A percentile compares a stretch with the other conserved stretches of the same genome.
Conservation (phyloP, 2,113 vertebrate species). For the Fulmarus glacialis region DNA sequence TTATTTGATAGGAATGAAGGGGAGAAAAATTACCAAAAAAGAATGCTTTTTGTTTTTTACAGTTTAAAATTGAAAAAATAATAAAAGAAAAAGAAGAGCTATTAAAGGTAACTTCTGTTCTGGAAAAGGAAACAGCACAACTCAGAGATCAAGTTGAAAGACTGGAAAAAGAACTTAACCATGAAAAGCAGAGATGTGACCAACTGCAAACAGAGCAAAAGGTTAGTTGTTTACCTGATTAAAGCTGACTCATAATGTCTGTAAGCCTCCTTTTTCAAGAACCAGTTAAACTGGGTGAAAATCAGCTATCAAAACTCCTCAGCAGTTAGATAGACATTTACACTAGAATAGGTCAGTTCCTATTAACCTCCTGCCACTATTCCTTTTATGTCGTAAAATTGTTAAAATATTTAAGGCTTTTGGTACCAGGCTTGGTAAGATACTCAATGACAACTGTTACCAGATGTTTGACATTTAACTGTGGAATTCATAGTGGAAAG, state of each 20-base stretch:
- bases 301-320: slow-evolving; percentile 32
- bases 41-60: background rate
- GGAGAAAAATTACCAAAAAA: background rate
- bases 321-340: slow-evolving; percentile 48
- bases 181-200: slow-evolving; percentile 83
- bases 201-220: slow-evolving; percentile 86
- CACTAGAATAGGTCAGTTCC: slow-evolving; percentile 51
- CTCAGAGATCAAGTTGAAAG: slow-evolving; percentile 85
- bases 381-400: slow-evolving; percentile 68
- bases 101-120: slow-evolving; percentile 80
- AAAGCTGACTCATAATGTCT: background rate
- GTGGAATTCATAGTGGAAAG: slow-evolving; percentile 17
- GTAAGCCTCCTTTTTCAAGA: slow-evolving; percentile 28
- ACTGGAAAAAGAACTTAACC: slow-evolving; percentile 81
- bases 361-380: slow-evolving; percentile 61
- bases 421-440: slow-evolving; percentile 55
- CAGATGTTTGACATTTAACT: slow-evolving; percentile 49
- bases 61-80: slow-evolving; percentile 96
- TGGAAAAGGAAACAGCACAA: slow-evolving; percentile 88
- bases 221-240: slow-evolving; percentile 77
- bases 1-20: background rate
- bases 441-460: slow-evolving; percentile 61
- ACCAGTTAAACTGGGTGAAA: slow-evolving; percentile 40
- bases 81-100: slow-evolving; percentile 93
- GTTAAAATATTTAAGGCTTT: slow-evolving; percentile 68